Conservation (phyloP, 2,113 vertebrate genomes). For the Chrysemys picta region DNA sequence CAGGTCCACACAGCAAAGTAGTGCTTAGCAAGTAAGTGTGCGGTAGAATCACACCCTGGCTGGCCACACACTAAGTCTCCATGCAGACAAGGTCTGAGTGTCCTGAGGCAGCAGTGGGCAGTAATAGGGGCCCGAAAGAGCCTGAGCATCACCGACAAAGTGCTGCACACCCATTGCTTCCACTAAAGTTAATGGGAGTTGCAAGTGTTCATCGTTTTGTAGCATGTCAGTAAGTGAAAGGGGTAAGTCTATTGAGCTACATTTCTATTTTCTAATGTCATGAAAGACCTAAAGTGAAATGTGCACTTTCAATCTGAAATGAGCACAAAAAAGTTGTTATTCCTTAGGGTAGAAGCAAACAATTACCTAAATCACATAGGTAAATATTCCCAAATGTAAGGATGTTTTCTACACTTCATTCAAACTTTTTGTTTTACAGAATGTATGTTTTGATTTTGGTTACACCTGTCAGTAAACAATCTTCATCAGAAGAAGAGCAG, state of each 20-base stretch:
- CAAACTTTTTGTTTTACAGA: neutral
- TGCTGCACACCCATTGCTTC: neutral
- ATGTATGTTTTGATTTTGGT: rapidly evolving
- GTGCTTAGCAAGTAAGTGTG: neutral
- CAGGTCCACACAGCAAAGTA: neutral
- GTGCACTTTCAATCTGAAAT: neutral
- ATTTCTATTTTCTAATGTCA: neutral
- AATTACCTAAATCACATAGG: neutral
- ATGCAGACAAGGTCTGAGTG: neutral
- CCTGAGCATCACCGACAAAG: neutral
- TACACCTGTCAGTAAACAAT: neutral
- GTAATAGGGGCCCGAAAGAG: neutral
- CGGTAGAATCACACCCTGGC: neutral
- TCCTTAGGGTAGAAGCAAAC: neutral
- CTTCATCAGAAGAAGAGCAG: neutral
- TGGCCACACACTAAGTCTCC: neutral
- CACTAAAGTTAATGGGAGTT: rapidly evolving
- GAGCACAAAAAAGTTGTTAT: neutral
- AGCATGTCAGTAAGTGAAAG: neutral
- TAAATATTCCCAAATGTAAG: neutral
- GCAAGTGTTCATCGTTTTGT: neutral
- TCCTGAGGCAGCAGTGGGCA: neutral
- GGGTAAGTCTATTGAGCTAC: neutral
- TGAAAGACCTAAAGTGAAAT: neutral
- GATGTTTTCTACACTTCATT: neutral